Conservation (phyloP, 2,113 vertebrate species). For the Turdus rufiventris region DNA sequence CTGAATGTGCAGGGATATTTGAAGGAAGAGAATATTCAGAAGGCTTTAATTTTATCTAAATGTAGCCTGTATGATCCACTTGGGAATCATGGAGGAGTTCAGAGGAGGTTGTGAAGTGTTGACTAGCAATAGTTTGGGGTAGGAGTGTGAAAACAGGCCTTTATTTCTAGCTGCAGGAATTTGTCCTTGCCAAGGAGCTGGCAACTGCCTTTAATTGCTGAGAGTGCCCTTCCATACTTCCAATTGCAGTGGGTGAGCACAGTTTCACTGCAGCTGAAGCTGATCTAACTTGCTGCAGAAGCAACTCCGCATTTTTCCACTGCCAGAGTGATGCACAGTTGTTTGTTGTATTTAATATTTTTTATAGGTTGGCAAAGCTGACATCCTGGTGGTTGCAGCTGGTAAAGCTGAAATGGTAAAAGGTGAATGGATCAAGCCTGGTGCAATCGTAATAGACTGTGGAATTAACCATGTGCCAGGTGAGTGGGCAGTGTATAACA, state of each 20-base stretch:
- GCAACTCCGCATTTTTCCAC: neutral
- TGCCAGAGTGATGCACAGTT: neutral
- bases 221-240: neutral
- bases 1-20: constrained; percentile 18
- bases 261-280: neutral
- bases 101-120: constrained; percentile 31
- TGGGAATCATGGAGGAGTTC: constrained; percentile 31
- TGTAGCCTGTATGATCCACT: neutral
- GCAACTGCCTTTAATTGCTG: neutral
- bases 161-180: constrained; percentile 6
- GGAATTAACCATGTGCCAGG: constrained; percentile 94
- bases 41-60: constrained; percentile 22
- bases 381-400: constrained; percentile 93
- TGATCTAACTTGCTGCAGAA: neutral
- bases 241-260: neutral
- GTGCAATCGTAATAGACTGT: constrained; percentile 95
- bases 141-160: constrained; percentile 12
- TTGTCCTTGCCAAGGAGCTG: neutral
- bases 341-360: neutral
- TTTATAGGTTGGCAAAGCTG: constrained; percentile 82
- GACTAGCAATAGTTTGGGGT: neutral
- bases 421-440: constrained; percentile 96
- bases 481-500: constrained; percentile 46
- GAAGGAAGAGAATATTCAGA: constrained; percentile 24
- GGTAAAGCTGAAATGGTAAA: constrained; percentile 94